Base-by-base conservation (phyloP, 2,113 vertebrate genomes). In the Parus major region DNA sequence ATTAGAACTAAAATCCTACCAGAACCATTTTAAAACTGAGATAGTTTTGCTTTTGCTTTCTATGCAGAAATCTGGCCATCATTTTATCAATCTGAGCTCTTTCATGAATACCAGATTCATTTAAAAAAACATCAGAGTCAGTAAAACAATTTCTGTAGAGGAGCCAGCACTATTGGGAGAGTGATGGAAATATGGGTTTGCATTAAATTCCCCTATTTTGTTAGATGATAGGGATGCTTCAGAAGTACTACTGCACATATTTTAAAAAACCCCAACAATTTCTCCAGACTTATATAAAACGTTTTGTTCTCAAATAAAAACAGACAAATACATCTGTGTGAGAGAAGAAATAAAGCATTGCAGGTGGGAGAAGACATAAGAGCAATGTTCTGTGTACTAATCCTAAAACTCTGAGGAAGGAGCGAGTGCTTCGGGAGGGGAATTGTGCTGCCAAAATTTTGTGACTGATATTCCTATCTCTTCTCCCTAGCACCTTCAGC, bases 51-150 rank as follows among this genome's bases (percentile, higher is more conserved):
- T 88, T 64, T 55, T 52, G 68, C 47, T 50, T 69, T 94, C 72
- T 72, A 64, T 3, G 9, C 55, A 60, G 69, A 84, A 91, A 84
- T 90, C 50, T 52, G 55, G 44, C 64, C 56, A 35, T 75, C 0
- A 0, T 35, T 92, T 79, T 89, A 68, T 88, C 77, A 93, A 18
- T 71, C 91, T 82, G 78, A 84, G 57, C 41, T 84, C 47, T 82
- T 95, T 92, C 85, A 95, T 84, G 94, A 96, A 95, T 94, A 92
- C 47, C 80, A 82, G 88, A 93, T 92, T 94, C 0, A 88, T 88
- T 86, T 64, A 0, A 53, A 86, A 91, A 91, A 95, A 73, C 64
- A 66, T 82, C 57, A 49, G 50, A 94, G 86, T 90, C 80, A 93
- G 82, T 96, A 79, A 93, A 96, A 93, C 89, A 78, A 66, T 88